Evolutionary conservation across 2,888 invertebrate species (phyloP), one percentile per base, ranked within the genome.

Genomic region (Agriotes lineatus): DNA sequence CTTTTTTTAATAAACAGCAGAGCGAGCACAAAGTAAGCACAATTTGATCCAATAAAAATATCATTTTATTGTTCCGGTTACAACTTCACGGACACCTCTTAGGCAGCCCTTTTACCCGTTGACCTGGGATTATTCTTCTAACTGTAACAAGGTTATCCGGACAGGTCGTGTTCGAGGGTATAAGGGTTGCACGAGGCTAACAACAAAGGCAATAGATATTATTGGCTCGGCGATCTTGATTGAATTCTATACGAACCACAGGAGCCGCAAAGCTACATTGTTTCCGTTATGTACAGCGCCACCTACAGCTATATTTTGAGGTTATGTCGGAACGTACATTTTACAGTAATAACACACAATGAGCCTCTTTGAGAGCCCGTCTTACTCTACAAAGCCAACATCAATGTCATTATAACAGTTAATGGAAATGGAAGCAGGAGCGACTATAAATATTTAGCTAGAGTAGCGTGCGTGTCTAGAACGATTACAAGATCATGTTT

Each of bases 341-440:
- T 42, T 42, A 48, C 48, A 42, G 19, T 48, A 44, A 44, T 20
- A 48, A 45, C 20, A 48, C 12, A 20, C 48, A 52, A 52, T 52
- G 33, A 22, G 18, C 35, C 33, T 33, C 10, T 30, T 35, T 33
- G 52, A 33, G 14, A 10, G 18, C 9, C 30, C 14, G 33, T 30
- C 33, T 33, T 52, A 33, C 14, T 33, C 33, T 22, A 16, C 3
- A 52, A 52, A 52, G 33, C 52, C 18, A 48, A 12, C 48, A 48
- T 12, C 10, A 48, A 48, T 22, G 22, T 22, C 48, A 22, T 16
- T 48, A 22, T 3, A 33, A 25, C 16, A n/a, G 25, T n/a, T 52
- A 52, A 16, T 52, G 33, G 18, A 33, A 52, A 52, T 52, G 52
- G 52, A 52, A 52, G 18, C 33, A 52, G 33, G 52, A 33, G 33